Evolutionary conservation across 2,113 vertebrate species (phyloP), one percentile per base, ranked within the genome.

Genomic region (Oncorhynchus mykiss): DNA sequence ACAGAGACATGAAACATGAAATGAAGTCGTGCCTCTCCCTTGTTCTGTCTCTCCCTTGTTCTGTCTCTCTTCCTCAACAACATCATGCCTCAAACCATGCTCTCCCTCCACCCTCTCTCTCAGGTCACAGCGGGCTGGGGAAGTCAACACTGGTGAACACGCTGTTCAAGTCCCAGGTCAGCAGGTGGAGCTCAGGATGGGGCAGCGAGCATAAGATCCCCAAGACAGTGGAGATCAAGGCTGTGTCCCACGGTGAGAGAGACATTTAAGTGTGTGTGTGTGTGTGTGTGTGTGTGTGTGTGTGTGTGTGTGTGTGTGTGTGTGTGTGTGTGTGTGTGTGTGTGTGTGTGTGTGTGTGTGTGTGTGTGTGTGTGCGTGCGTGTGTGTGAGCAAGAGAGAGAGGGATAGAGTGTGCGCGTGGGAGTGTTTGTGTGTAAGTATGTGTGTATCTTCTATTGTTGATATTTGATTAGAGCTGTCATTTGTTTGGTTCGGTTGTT

Each of bases 121-220:
- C 84, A 99, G 97, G 97, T 90, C 95, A 97, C 89, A 98, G 97
- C 0, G 97, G 97, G 49, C 89, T 98, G 51, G 97, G 97, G 51
- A 99, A 99, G 85, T 98, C 97, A 0, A 99, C 97, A 0, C 60
- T 99, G 85, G 92, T 99, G 71, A 98, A 98, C 89, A 99, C 97
- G 0, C 91, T 99, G 59, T 99, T 99, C 90, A 99, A 99, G 92
- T 98, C 96, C 79, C 97, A 99, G 89, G 96, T 98, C 86, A 99
- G 97, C 92, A 95, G 97, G 83, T 97, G 94, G 89, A 96, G 92
- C 64, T 94, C 95, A 6, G 94, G 95, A 54, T 97, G 97, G 96
- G 94, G 92, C 74, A 94, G 96, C 2, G 97, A 98, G 71, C 96
- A 98, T 83, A 98, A 98, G 92, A 96, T 98, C 75, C 96, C 97